Evolutionary conservation across 2,888 invertebrate species (phyloP).

Genomic region (Stegana nigrithorax): DNA sequence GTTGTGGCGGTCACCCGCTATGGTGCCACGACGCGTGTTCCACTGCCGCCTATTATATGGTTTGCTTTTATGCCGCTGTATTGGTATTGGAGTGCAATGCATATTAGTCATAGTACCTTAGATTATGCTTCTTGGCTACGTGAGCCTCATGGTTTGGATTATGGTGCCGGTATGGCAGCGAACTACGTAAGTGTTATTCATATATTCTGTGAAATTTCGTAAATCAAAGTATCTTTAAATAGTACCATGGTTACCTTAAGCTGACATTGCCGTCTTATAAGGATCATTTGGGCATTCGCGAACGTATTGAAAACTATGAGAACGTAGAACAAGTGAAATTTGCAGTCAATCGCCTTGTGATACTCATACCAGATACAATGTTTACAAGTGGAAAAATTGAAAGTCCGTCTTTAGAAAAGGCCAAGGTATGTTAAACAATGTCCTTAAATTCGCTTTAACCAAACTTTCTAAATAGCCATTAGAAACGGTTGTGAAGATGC

Average conservation of each 20-base stretch:
- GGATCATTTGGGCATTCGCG: conserved; percentile 44
- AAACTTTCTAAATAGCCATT: conserved; percentile 39
- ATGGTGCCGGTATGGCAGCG: conserved; percentile 63
- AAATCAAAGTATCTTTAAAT: no score
- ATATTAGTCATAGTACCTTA: conserved; percentile 41
- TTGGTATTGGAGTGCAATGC: conserved; percentile 37
- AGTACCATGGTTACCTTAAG: conserved; percentile 63
- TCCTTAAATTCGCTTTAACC: neutral
- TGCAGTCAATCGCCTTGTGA: conserved; percentile 53
- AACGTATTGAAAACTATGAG: conserved; percentile 55
- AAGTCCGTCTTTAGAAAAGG: conserved; percentile 47
- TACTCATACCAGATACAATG: conserved; percentile 59
- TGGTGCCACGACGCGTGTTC: conserved; percentile 21
- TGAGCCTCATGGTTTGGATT: conserved; percentile 56
- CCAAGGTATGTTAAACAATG: conserved; percentile 34
- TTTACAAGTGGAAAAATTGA: conserved; percentile 49
- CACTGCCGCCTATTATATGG: conserved; percentile 26
- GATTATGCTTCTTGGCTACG: conserved; percentile 53
- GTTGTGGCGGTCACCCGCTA: conserved; percentile 24
- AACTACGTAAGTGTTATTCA: no score
- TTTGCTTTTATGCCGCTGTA: conserved; percentile 44
- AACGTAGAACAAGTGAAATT: conserved; percentile 44
- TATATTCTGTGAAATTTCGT: no score
- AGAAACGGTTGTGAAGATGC: conserved; percentile 43
- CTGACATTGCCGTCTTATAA: conserved; percentile 46